phyloP scores from a whole-genome alignment of 2,888 invertebrate species.

The Ormyrus rosae region DNA sequence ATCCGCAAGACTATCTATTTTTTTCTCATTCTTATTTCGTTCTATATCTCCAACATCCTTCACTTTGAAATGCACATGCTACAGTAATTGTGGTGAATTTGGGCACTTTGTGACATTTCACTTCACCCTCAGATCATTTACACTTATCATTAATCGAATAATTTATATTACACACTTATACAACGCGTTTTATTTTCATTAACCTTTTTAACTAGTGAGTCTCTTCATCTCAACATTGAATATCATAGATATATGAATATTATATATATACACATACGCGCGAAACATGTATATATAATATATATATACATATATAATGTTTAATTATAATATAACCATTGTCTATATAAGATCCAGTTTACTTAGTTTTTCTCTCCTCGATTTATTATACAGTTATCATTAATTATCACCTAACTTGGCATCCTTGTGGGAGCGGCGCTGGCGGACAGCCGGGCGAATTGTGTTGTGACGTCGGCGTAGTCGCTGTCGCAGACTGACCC shows the following conservation, averaged over 20 bases:
- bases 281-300: constrained; percentile 61
- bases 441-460: constrained; percentile 75
- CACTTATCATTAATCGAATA: constrained; percentile 67
- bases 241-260: constrained; percentile 63
- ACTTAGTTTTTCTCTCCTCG: constrained; percentile 16
- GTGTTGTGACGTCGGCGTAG: constrained; percentile 51
- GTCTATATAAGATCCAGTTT: constrained; percentile 48
- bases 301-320: constrained; percentile 61
- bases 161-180: constrained; percentile 70
- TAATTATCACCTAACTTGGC: constrained; percentile 91
- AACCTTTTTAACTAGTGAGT: constrained; percentile 62
- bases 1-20: constrained; percentile 17
- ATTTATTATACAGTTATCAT: constrained; percentile 78
- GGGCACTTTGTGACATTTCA: constrained; percentile 75
- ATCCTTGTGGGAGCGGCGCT: constrained; percentile 86
- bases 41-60: constrained; percentile 24
- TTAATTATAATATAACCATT: constrained; percentile 52
- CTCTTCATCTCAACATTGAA: constrained; percentile 65
- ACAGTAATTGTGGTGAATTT: constrained; percentile 68
- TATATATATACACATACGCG: constrained; percentile 60
- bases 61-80: constrained; percentile 65
- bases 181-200: constrained; percentile 61
- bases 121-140: constrained; percentile 74
- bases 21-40: constrained; percentile 25
- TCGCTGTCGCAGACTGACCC: constrained; percentile 50